Base-by-base conservation (phyloP, 2,888 invertebrate species). In the Ptychoptera albimana region DNA sequence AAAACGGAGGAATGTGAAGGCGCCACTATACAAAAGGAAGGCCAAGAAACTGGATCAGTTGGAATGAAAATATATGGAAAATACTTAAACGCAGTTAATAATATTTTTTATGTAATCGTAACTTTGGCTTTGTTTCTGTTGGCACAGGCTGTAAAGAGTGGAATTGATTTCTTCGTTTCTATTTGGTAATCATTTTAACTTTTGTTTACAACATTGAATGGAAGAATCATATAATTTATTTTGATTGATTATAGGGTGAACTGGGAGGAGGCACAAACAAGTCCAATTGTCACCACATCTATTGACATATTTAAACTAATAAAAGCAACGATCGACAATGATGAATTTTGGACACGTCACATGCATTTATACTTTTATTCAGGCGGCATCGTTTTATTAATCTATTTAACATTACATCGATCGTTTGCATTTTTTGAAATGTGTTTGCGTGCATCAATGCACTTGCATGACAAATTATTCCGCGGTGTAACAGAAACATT, bases 381-480 rank as follows among this genome's bases (percentile, higher is more conserved):
- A 0, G 56, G 56, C 0, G 58, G 75, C 9, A 72, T 73, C 10
- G 58, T 59, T 0, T 57, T 67, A 29, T 69, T 71, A 46, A 64
- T 47, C 30, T 36, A 44, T 42, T 31, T 36, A 44, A 47, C 39
- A 29, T 12, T 47, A 45, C 36, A 44, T 42, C 42, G 68, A 45
- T 66, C 66, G 1, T 58, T 58, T 39, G 44, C 60, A 1, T 74
- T 73, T 55, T 76, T 74, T 53, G 51, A 57, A 23, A 59, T 69
- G 50, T 73, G 73, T 49, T 69, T 75, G 60, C 60, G 59, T 14
- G 71, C 76, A 0, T 75, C 78, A 0, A 63, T 63, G 43, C 61
- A 54, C n/a, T 60, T 79, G 1, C 80, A 80, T 56, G 68, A 73
- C 51, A 56, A 50, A 8, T 75, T 79, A 74, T 77, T 79, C 55